Evolutionary conservation across 2,797 vertebrate species (phyloP).

Genomic region (Argyrosomus regius): DNA sequence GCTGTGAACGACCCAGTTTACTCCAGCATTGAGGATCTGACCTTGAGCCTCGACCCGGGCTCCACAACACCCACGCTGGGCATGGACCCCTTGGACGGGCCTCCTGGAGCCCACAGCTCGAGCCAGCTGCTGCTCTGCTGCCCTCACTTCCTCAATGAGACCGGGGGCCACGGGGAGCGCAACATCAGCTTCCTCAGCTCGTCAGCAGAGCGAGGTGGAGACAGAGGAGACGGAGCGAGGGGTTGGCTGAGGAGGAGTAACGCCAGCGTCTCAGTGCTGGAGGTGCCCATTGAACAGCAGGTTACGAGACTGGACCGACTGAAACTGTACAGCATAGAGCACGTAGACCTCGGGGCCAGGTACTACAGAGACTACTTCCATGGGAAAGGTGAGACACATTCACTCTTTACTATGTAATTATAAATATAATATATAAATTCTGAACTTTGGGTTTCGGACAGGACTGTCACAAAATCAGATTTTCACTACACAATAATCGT

Average conservation of each 20-base stretch:
- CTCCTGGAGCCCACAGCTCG: conserved; percentile 68
- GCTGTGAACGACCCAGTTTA: conserved; percentile 84
- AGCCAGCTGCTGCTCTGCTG: conserved; percentile 92
- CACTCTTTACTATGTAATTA: too few species aligned
- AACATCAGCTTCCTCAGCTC: conserved; percentile 92
- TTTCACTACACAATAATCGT: too few species aligned
- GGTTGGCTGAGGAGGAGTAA: conserved; percentile 88
- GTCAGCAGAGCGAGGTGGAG: conserved; percentile 75
- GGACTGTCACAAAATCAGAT: too few species aligned
- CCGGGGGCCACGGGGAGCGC: conserved; percentile 88
- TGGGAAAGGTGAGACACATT: conserved; percentile 87
- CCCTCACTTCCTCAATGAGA: conserved; percentile 96
- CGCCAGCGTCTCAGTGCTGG: conserved; percentile 91
- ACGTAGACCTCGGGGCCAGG: conserved; percentile 91
- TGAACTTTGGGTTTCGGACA: too few species aligned
- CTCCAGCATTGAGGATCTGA: conserved; percentile 90
- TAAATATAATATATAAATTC: too few species aligned
- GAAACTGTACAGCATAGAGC: conserved; percentile 91
- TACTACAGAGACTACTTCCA: conserved; percentile 94
- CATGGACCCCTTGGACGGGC: conserved; percentile 69
- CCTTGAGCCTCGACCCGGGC: conserved; percentile 62
- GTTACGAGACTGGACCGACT: conserved; percentile 84
- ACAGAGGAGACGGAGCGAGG: conserved; percentile 60
- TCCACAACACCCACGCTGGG: conserved; percentile 47
- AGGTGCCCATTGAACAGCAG: conserved; percentile 88